phyloP scores from a whole-genome alignment of 2,113 vertebrate genomes.

The Ceyx melanurus region DNA sequence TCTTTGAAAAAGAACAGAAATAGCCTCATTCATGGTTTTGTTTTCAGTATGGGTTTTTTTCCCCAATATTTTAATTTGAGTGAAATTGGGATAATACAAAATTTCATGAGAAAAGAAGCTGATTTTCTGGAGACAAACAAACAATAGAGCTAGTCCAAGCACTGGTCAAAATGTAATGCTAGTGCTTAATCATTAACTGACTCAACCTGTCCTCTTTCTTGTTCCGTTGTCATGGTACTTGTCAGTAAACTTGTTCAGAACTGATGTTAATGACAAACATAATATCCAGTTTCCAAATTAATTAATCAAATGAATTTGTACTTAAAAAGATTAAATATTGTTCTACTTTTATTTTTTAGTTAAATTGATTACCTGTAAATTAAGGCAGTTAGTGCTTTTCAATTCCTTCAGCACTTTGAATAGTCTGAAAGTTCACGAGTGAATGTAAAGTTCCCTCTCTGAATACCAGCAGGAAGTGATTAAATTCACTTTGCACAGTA shows the following conservation, averaged over 20 bases:
- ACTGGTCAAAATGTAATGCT: neutral
- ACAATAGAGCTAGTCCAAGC: neutral
- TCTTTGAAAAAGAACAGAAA: conserved; percentile 9
- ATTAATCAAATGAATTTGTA: neutral
- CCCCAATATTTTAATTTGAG: neutral
- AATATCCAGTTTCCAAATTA: neutral
- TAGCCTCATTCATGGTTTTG: neutral
- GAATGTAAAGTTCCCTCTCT: neutral
- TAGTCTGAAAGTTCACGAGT: neutral
- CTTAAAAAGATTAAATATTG: neutral
- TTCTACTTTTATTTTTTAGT: neutral
- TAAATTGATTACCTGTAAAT: neutral
- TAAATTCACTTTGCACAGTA: neutral
- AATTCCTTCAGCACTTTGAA: neutral
- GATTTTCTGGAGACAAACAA: neutral
- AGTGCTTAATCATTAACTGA: neutral
- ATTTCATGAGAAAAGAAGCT: neutral
- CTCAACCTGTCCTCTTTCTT: neutral
- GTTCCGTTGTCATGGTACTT: neutral
- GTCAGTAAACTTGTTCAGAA: neutral
- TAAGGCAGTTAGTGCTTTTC: neutral
- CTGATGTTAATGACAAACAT: neutral
- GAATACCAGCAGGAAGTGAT: neutral
- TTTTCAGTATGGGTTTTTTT: neutral
- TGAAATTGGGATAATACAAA: neutral